Conservation (phyloP, 2,797 vertebrate species). For the Knipowitschia caucasica region DNA sequence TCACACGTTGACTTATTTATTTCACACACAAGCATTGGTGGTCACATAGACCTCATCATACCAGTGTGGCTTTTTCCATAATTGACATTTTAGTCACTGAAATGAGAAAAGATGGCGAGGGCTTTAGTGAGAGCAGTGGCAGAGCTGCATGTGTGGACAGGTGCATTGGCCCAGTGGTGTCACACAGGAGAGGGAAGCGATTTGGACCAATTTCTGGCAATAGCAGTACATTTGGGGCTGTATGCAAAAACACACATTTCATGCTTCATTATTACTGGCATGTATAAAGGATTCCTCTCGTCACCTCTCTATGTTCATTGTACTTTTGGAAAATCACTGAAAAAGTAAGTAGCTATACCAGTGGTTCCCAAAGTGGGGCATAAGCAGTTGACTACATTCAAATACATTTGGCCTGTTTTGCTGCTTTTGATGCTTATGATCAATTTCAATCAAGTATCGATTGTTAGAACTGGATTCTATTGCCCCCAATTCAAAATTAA, state of each 20-base stretch:
- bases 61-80: neutral
- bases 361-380: too few species aligned
- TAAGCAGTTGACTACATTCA: too few species aligned
- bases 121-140: neutral
- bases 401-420: too few species aligned
- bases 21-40: neutral
- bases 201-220: neutral
- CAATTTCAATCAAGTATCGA: too few species aligned
- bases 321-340: neutral
- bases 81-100: conserved; percentile 1
- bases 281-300: neutral
- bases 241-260: conserved; percentile 7
- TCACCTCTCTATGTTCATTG: neutral
- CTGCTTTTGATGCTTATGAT: too few species aligned
- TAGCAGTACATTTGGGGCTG: neutral
- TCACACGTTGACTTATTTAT: conserved; percentile 4
- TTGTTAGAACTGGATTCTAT: neutral
- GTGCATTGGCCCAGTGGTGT: neutral
- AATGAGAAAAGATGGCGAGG: neutral
- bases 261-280: conserved; percentile 1
- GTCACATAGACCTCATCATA: neutral
- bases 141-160: neutral
- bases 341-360: too few species aligned
- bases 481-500: neutral
- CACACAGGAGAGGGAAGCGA: neutral